A percentile compares a stretch with the other conserved stretches of the same genome.
These are phyloP conservation scores for Nemopilema nomurai DNA, from an alignment of 30 jellyfish, hydroid and myxozoan species.

Conservation along the genomic window DNA sequence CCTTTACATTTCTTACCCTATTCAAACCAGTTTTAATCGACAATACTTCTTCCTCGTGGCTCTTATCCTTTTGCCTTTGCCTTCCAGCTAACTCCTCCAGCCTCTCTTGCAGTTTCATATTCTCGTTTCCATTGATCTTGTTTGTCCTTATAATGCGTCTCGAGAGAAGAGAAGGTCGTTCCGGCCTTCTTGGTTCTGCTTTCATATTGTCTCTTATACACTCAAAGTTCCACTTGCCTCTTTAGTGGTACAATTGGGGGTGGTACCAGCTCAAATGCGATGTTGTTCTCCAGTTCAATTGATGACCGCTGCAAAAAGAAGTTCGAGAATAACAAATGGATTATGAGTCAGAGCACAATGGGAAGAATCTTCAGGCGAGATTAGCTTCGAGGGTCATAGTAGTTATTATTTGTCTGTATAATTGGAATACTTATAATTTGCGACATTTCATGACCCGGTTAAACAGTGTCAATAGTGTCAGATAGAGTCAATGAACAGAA, in stretches of 20 bases:
- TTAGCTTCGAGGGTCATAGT: too few relatives aligned
- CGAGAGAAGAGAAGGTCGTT: slow-evolving; percentile 48
- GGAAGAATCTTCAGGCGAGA: too few relatives aligned
- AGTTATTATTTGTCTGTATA: too few relatives aligned
- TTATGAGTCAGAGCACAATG: too few relatives aligned
- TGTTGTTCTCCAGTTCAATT: too few relatives aligned
- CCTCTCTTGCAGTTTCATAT: slow-evolving; percentile 49
- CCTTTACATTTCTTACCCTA: slow-evolving; percentile 25
- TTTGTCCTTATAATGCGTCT: slow-evolving; percentile 61
- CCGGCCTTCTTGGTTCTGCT: slow-evolving; percentile 33
- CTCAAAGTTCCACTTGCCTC: too few relatives aligned
- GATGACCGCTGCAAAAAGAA: neutral
- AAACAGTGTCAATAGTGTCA: too few relatives aligned
- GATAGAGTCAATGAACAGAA: too few relatives aligned
- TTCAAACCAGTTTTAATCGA: slow-evolving; percentile 18
- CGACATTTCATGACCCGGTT: too few relatives aligned
- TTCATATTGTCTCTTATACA: slow-evolving; percentile 2
- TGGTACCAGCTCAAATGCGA: too few relatives aligned
- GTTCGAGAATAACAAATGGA: neutral
- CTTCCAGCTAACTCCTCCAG: slow-evolving; percentile 7
- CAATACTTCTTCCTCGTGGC: slow-evolving; percentile 45
- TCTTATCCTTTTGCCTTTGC: slow-evolving; percentile 7
- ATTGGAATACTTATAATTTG: too few relatives aligned
- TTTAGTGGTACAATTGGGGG: too few relatives aligned
- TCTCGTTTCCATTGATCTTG: slow-evolving; percentile 52